Percentiles rank a stretch among this genome's conserved stretches.
Conservation (phyloP, 2,797 vertebrate species). For the Protonibea diacanthus region DNA sequence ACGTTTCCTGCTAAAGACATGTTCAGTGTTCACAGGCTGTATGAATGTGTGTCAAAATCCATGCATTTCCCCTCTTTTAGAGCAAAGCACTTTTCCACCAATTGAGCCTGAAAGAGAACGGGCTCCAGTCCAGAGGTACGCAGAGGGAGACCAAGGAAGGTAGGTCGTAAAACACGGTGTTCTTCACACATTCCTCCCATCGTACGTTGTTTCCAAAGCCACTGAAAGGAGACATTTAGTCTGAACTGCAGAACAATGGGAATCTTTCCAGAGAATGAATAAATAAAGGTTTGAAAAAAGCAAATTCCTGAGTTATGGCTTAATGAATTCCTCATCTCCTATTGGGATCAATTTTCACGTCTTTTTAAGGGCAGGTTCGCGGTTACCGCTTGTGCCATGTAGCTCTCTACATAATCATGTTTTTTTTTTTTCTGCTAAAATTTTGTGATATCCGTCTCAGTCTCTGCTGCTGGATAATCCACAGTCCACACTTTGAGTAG, state of each 20-base stretch:
- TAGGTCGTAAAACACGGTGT: constrained; percentile 78
- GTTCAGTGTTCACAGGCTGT: constrained; percentile 35
- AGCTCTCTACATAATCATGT: neutral
- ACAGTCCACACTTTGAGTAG: neutral
- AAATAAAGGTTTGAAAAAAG: constrained; percentile 42
- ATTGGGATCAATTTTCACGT: constrained; percentile 6
- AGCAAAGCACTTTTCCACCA: constrained; percentile 95
- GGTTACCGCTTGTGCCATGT: neutral
- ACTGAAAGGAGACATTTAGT: constrained; percentile 22
- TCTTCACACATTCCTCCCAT: constrained; percentile 65
- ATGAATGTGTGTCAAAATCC: constrained; percentile 47
- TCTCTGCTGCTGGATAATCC: neutral
- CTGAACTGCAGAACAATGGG: constrained; percentile 65
- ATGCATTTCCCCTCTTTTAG: constrained; percentile 81
- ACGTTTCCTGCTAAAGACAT: constrained; percentile 58
- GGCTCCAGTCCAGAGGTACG: constrained; percentile 88
- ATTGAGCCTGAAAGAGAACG: constrained; percentile 94
- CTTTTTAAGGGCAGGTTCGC: constrained; percentile 19
- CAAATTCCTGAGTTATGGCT: constrained; percentile 48
- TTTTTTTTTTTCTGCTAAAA: neutral
- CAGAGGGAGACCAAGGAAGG: constrained; percentile 93
- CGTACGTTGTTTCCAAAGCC: constrained; percentile 49
- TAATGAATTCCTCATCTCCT: constrained; percentile 9
- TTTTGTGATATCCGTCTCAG: neutral
- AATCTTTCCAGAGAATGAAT: constrained; percentile 47